Percentiles rank a stretch among this genome's conserved stretches.
phyloP scores from a whole-genome alignment of 2,888 invertebrate genomes.

The Scaptomyza flava region DNA sequence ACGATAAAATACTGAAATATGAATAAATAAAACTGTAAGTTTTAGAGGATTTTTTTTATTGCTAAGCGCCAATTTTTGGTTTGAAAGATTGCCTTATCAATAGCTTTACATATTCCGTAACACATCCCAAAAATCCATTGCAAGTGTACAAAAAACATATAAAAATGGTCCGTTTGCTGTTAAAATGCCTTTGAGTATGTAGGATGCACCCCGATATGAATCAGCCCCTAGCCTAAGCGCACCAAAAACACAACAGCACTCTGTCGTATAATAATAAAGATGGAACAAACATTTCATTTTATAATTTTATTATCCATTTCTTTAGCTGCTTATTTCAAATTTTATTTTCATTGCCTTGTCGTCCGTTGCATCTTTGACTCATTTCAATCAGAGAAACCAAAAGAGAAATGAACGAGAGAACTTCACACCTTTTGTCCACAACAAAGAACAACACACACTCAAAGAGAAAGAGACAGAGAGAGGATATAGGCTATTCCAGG shows the following conservation, averaged over 20 bases:
- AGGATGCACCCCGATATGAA: conserved; percentile 26
- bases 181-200: conserved; percentile 9
- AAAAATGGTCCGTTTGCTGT: conserved; percentile 20
- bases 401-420: conserved; percentile 41
- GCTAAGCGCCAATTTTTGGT: too few relatives aligned
- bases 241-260: conserved; percentile 20
- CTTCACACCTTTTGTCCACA: conserved; percentile 76
- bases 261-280: conserved; percentile 48
- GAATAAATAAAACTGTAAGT: too few relatives aligned
- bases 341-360: conserved; percentile 53
- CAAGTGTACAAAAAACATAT: conserved; percentile 16
- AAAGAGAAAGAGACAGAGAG: not conserved
- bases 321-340: conserved; percentile 47
- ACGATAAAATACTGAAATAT: too few relatives aligned
- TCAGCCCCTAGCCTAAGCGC: conserved; percentile 12
- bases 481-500: conserved; percentile 9
- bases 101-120: not conserved
- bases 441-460: conserved; percentile 36
- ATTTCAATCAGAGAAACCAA: conserved; percentile 58
- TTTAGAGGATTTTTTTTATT: too few relatives aligned
- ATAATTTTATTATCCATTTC: conserved; percentile 67
- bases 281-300: conserved; percentile 67
- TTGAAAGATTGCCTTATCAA: not conserved
- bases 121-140: not conserved
- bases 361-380: conserved; percentile 49